phyloP scores from a whole-genome alignment of 2,888 invertebrate genomes.

The Megamerina dolium region DNA sequence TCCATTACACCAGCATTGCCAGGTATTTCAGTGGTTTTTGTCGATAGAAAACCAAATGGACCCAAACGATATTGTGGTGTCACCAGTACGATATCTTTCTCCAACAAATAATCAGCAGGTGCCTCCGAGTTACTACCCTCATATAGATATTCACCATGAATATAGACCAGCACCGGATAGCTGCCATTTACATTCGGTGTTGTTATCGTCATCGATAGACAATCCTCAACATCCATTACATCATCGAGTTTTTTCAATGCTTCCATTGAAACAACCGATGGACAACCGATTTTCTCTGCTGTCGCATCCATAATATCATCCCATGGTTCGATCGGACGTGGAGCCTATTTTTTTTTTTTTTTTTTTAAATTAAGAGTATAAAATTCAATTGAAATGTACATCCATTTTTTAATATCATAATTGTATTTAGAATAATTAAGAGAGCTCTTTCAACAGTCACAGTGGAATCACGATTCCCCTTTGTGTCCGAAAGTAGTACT shows the following conservation, averaged over 20 bases:
- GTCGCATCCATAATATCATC: slow-evolving; percentile 39
- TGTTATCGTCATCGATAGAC: slow-evolving; percentile 41
- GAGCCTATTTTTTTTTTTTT: slow-evolving; percentile 30
- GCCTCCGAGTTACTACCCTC: slow-evolving; percentile 45
- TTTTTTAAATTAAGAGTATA: background rate
- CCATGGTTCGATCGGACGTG: slow-evolving; percentile 42
- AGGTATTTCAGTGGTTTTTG: slow-evolving; percentile 51
- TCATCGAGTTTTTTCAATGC: slow-evolving; percentile 28
- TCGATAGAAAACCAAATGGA: slow-evolving; percentile 53
- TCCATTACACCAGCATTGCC: slow-evolving; percentile 56
- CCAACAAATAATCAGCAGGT: slow-evolving; percentile 48
- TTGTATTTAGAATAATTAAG: too few species aligned
- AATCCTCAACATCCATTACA: slow-evolving; percentile 42
- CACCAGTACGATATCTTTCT: slow-evolving; percentile 51
- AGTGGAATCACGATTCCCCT: too few species aligned
- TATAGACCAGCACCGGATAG: slow-evolving; percentile 47
- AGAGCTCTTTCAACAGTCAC: too few species aligned
- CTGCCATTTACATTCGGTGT: slow-evolving; percentile 36
- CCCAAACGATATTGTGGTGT: slow-evolving; percentile 52
- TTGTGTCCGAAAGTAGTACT: too few species aligned
- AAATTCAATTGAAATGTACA: background rate
- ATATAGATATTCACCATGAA: slow-evolving; percentile 49
- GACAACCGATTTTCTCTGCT: slow-evolving; percentile 41
- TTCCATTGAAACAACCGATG: slow-evolving; percentile 38
- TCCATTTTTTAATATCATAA: background rate